Percentiles rank a stretch among this genome's conserved stretches.
Evolutionary conservation across 2,797 vertebrate species (phyloP).

Genomic region (Cichlasoma orientale): DNA sequence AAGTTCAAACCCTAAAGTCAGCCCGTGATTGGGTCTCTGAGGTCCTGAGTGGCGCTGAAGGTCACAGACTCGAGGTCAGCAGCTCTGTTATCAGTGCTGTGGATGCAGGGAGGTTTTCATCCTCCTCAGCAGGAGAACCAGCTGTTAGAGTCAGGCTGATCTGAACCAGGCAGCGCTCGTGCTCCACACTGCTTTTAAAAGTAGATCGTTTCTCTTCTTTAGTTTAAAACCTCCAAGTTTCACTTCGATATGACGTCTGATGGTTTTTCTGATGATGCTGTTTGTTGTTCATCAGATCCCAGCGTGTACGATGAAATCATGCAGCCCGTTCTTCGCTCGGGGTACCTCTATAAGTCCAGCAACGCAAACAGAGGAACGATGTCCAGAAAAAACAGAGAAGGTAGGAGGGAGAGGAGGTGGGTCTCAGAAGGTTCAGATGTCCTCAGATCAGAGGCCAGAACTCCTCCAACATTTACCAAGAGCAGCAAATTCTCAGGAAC

Average conservation of each 20-base stretch:
- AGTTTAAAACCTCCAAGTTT: not conserved
- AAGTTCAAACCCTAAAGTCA: not conserved
- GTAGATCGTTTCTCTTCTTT: not conserved
- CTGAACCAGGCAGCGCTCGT: too few species aligned
- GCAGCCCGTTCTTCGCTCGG: slow-evolving; percentile 85
- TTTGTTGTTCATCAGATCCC: slow-evolving; percentile 60
- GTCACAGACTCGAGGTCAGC: not conserved
- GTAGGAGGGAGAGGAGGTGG: slow-evolving; percentile 34
- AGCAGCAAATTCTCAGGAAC: not conserved
- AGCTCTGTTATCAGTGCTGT: not conserved
- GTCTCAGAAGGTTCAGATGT: not conserved
- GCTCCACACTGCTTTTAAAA: not conserved
- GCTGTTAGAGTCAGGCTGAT: not conserved
- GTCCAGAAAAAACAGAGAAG: slow-evolving; percentile 84
- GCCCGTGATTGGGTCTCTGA: not conserved
- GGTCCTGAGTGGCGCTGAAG: not conserved
- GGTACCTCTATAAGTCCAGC: slow-evolving; percentile 86
- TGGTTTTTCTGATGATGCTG: not conserved
- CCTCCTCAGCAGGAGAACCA: not conserved
- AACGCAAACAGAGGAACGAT: slow-evolving; percentile 74
- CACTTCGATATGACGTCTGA: not conserved
- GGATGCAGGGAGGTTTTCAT: not conserved
- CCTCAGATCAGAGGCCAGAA: not conserved
- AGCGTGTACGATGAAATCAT: slow-evolving; percentile 95
- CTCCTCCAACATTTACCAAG: not conserved